A percentile compares a stretch with the other conserved stretches of the same genome.
phyloP scores from a whole-genome alignment of 1,140 invertebrate species.

The Pseudachorutes palmiensis region DNA sequence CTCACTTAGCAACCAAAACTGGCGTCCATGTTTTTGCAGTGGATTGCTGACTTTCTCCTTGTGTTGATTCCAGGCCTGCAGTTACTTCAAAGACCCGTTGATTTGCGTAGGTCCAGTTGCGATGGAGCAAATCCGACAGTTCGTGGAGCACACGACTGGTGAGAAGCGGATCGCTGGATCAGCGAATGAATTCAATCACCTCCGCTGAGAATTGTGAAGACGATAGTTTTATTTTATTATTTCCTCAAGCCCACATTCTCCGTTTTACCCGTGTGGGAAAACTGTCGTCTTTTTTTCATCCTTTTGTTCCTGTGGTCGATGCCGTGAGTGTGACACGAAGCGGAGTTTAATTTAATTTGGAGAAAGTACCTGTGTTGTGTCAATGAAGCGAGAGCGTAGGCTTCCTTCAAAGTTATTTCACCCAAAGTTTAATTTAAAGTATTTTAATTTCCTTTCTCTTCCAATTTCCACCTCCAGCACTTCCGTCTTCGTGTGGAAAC shows the following conservation, averaged over 20 bases:
- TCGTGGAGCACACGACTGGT: slow-evolving; percentile 65
- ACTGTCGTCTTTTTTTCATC: slow-evolving; percentile 18
- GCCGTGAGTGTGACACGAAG: too few relatives aligned
- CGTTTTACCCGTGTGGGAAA: slow-evolving; percentile 20
- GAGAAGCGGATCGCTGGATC: slow-evolving; percentile 64
- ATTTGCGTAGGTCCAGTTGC: slow-evolving; percentile 79
- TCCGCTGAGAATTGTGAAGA: slow-evolving; percentile 31
- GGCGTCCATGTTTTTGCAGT: slow-evolving; percentile 1
- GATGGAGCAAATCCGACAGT: slow-evolving; percentile 60
- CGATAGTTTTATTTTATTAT: slow-evolving; percentile 3
- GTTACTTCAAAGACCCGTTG: slow-evolving; percentile 80
- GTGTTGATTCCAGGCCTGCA: slow-evolving; percentile 58
- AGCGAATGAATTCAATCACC: slow-evolving; percentile 40
- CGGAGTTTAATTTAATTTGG: background rate
- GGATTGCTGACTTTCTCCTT: slow-evolving; percentile 15
- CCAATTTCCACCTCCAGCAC: too few relatives aligned
- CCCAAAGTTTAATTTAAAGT: too few relatives aligned
- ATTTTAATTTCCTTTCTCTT: too few relatives aligned
- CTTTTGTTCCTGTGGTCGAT: too few relatives aligned
- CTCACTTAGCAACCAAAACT: background rate
- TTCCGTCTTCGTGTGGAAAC: too few relatives aligned
- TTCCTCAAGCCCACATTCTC: background rate
- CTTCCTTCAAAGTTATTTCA: too few relatives aligned
- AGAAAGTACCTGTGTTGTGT: background rate
- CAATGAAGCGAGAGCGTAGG: background rate